Evolutionary conservation across 2,888 invertebrate species (phyloP).

Genomic region (Agrotis ipsilon): DNA sequence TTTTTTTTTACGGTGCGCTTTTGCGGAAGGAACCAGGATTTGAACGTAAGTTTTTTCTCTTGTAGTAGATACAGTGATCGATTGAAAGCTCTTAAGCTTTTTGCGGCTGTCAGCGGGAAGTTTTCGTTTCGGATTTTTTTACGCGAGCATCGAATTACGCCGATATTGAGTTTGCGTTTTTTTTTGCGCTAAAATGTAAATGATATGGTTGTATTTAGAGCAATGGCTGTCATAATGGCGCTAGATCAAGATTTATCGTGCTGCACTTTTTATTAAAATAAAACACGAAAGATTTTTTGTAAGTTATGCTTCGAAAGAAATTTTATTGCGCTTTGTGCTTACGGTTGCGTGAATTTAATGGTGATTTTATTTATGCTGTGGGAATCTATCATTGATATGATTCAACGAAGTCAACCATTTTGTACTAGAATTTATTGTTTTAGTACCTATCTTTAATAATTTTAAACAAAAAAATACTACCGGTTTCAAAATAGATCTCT

Average conservation of each 20-base stretch:
- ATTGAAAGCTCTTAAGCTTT: constrained; percentile 77
- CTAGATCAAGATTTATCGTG: constrained; percentile 35
- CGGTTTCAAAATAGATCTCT: background rate
- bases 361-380: constrained; percentile 46
- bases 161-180: constrained; percentile 62
- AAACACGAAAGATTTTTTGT: constrained; percentile 29
- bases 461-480: too few species aligned
- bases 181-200: constrained; percentile 56
- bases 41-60: constrained; percentile 79
- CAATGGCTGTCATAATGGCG: constrained; percentile 44
- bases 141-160: constrained; percentile 68
- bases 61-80: constrained; percentile 70
- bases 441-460: background rate
- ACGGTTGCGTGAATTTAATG: constrained; percentile 44
- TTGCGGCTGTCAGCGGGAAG: constrained; percentile 72
- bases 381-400: constrained; percentile 39
- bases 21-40: constrained; percentile 68
- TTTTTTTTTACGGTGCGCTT: constrained; percentile 69
- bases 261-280: constrained; percentile 49
- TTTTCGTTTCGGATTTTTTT: constrained; percentile 71
- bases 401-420: background rate
- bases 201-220: constrained; percentile 55
- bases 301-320: constrained; percentile 33
- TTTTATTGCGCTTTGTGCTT: constrained; percentile 59
- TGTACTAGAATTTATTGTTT: background rate